Evolutionary conservation across 53 echinoderm and acorn worm genomes (phyloP), one percentile per base, ranked within the genome.

Genomic region (Hippasteria phrygiana): DNA sequence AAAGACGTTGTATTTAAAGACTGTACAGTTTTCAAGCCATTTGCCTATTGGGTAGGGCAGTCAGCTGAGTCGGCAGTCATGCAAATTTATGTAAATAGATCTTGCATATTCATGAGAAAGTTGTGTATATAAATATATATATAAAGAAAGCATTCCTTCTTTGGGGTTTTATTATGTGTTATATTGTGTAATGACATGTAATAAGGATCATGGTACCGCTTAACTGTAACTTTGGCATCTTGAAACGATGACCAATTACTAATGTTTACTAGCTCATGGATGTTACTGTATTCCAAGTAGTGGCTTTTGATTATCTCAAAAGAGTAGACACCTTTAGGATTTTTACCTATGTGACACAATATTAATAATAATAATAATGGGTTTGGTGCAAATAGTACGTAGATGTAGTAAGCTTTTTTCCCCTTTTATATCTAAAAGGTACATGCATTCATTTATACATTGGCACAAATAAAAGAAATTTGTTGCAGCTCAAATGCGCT

Each of bases 71-170:
- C 16, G 45, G 41, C 65, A 43, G 80, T 81, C 81, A 81, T 81
- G 81, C 81, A 81, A 81, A 46, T 63, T 81, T 81, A 81, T 81
- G 81, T 81, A 81, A 81, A 81, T 81, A 81, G 65, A 81, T 80
- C 80, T 81, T 64, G 81, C 81, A 81, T 81, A 81, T 81, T 81
- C 64, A 81, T 81, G 81, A 65, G 81, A 81, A 64, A 32, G 65
- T 62, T 63, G 62, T 81, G 81, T 81, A 43, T 66, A 81, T 81
- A 81, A 45, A 65, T 55, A 63, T 81, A 81, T 66, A 81, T 81
- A 81, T 81, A 81, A 81, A 62, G 81, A 81, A 81, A 81, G 81
- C 81, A 81, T 81, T 81, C 81, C 81, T 81, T 81, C 81, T 81
- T 81, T 81, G 81, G 81, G 81, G 62, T 81, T 41, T 72, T 42